Conservation (phyloP, 2,113 vertebrate species). For the Eulemur macaco region DNA sequence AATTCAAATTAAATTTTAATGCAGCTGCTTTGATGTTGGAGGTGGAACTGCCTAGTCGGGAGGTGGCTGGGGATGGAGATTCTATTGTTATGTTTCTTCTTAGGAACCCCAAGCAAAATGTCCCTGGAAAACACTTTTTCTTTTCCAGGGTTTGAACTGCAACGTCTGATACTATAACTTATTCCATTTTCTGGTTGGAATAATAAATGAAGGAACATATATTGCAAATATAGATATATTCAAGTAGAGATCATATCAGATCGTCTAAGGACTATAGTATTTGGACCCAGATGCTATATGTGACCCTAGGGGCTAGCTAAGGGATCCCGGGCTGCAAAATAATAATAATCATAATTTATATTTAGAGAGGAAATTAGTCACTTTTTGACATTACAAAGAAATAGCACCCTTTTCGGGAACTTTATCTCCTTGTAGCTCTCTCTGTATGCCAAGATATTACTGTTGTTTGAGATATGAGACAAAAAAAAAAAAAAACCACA, state of each 20-base stretch:
- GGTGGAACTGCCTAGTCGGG: constrained; percentile 66
- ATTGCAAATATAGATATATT: constrained; percentile 9
- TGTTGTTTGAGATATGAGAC: background rate
- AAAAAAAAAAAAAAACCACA: no score
- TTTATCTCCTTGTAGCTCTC: constrained; percentile 11
- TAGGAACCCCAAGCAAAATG: background rate
- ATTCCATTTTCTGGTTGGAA: constrained; percentile 41
- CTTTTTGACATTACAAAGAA: constrained; percentile 39
- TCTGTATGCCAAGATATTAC: background rate
- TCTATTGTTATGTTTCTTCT: background rate
- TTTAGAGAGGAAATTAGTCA: constrained; percentile 42
- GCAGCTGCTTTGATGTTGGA: constrained; percentile 71
- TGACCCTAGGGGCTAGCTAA: background rate
- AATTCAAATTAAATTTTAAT: constrained; percentile 80
- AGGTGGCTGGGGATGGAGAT: constrained; percentile 1
- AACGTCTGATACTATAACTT: background rate
- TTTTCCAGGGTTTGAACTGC: constrained; percentile 10
- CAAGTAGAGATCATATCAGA: background rate
- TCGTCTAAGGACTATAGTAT: background rate
- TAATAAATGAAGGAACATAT: background rate
- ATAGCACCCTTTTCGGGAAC: constrained; percentile 16
- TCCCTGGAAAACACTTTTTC: constrained; percentile 18
- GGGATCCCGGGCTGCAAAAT: constrained; percentile 36
- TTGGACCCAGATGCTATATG: constrained; percentile 8
- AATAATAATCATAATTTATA: constrained; percentile 45